Conservation (phyloP, 30 jellyfish, hydroid and myxozoan genomes). For the Pseudorhiza aurosa region DNA sequence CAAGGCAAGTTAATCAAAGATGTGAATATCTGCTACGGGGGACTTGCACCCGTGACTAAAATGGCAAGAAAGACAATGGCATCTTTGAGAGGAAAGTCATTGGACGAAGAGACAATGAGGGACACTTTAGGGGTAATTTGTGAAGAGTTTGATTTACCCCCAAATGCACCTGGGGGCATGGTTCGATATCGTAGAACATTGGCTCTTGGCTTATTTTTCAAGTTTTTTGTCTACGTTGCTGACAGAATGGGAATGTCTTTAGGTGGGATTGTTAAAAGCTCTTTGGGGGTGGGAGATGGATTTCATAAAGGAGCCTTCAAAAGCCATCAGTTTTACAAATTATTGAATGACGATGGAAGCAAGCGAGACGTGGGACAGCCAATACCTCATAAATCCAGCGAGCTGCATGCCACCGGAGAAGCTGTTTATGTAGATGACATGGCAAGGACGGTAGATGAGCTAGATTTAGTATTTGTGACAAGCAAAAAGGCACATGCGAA, state of each 20-base stretch:
- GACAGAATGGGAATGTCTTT: background rate
- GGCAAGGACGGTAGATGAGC: constrained; percentile 15
- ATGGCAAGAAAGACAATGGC: constrained; percentile 17
- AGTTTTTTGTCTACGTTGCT: constrained; percentile 24
- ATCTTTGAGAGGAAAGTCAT: background rate
- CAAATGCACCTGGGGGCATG: constrained; percentile 52
- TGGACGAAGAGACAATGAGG: background rate
- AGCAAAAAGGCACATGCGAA: constrained; percentile 44
- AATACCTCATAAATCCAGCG: constrained; percentile 9
- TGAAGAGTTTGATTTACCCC: constrained; percentile 23
- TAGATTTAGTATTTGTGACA: constrained; percentile 13
- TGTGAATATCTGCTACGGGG: constrained; percentile 21
- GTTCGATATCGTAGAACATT: constrained; percentile 39
- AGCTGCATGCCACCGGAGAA: constrained; percentile 36
- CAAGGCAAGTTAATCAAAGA: background rate
- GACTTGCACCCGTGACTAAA: constrained; percentile 31
- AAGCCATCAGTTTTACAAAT: constrained; percentile 33
- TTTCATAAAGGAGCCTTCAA: constrained; percentile 1
- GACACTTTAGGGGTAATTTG: constrained; percentile 7
- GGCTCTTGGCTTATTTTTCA: constrained; percentile 29
- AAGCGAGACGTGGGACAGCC: constrained; percentile 29
- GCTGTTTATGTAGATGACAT: constrained; percentile 52
- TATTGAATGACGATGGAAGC: background rate
- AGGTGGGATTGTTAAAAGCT: background rate
- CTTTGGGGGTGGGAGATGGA: constrained; percentile 6